These are phyloP conservation scores for Acrobeloides nanus DNA, from an alignment of 2,888 invertebrate genomes.

Conservation along the genomic window DNA sequence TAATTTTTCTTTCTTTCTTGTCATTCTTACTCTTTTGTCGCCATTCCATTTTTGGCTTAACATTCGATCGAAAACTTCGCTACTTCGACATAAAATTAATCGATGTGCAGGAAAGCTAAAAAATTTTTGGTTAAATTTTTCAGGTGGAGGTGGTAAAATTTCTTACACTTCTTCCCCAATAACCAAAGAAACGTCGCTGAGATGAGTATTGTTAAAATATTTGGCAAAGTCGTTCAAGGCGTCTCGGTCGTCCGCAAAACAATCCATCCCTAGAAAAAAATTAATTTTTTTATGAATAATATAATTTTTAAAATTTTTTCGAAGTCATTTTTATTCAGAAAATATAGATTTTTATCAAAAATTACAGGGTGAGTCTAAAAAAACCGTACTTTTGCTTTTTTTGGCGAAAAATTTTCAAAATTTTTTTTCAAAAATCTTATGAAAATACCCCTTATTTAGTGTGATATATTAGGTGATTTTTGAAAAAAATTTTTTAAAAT, in stretches of 20 bases:
- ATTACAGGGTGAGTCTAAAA: too few species aligned
- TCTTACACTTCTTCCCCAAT: conserved; percentile 55
- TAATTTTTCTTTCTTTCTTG: too few species aligned
- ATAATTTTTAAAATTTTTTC: too few species aligned
- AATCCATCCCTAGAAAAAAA: conserved; percentile 36
- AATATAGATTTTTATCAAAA: too few species aligned
- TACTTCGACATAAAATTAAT: conserved; percentile 56
- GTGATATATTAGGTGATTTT: too few species aligned
- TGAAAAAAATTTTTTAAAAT: too few species aligned
- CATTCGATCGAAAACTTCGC: conserved; percentile 59
- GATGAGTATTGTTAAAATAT: conserved; percentile 50
- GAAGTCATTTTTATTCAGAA: too few species aligned
- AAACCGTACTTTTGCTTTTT: too few species aligned
- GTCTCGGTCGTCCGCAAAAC: conserved; percentile 52
- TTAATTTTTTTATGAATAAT: conserved; percentile 5
- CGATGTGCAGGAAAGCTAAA: conserved; percentile 56
- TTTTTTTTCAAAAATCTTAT: too few species aligned
- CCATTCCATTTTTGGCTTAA: conserved; percentile 41
- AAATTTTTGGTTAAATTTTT: conserved; percentile 4
- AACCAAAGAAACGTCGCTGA: conserved; percentile 49
- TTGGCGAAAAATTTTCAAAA: too few species aligned
- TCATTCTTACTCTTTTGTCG: conserved; percentile 32
- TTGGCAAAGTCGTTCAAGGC: conserved; percentile 50
- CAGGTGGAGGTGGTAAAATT: conserved; percentile 1
- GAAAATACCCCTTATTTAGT: too few species aligned